Percentiles rank a stretch among this genome's conserved stretches.
Conservation (phyloP, 2,888 invertebrate species). For the Oxystoma pomonae region DNA sequence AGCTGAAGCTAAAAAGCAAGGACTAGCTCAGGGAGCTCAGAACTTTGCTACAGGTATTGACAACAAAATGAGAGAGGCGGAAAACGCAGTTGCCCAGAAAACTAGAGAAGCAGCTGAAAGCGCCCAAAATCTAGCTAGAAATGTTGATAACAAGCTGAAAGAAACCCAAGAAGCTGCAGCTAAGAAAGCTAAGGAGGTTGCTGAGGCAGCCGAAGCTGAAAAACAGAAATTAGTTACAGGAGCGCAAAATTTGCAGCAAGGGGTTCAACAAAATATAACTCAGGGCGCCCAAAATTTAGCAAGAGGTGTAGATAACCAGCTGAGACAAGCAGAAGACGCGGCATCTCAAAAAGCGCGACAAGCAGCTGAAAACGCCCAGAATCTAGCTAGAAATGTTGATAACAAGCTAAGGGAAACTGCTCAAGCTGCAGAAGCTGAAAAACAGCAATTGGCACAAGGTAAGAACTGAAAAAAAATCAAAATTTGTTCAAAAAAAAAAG, state of each 20-base stretch:
- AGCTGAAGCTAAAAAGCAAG: conserved; percentile 10
- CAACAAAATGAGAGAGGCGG: conserved; percentile 24
- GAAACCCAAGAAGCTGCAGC: conserved; percentile 47
- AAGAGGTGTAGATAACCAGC: conserved; percentile 25
- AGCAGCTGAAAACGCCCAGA: conserved; percentile 21
- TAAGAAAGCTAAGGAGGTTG: conserved; percentile 20
- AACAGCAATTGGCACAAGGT: conserved; percentile 15
- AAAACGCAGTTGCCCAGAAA: conserved; percentile 13
- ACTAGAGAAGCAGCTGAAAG: conserved; percentile 7
- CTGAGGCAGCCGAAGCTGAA: conserved; percentile 19
- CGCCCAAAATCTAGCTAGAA: conserved; percentile 12
- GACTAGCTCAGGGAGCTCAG: conserved; percentile 10
- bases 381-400: conserved; percentile 18
- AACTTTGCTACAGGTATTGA: conserved; percentile 7
- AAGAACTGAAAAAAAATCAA: conserved; percentile 5
- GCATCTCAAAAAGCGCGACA: conserved; percentile 17
- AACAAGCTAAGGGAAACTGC: conserved; percentile 20
- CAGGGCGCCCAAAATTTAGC: conserved; percentile 12
- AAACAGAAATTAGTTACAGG: conserved; percentile 16
- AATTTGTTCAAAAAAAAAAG: conserved; percentile 10
- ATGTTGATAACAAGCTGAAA: conserved; percentile 58
- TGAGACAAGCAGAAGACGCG: conserved; percentile 27
- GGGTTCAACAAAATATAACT: conserved; percentile 4
- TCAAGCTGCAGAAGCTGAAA: conserved; percentile 18
- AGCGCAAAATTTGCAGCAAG: conserved; percentile 14